A percentile compares a stretch with the other conserved stretches of the same genome.
Evolutionary conservation across 2,797 vertebrate species (phyloP).

Genomic region (Florisuga fusca): DNA sequence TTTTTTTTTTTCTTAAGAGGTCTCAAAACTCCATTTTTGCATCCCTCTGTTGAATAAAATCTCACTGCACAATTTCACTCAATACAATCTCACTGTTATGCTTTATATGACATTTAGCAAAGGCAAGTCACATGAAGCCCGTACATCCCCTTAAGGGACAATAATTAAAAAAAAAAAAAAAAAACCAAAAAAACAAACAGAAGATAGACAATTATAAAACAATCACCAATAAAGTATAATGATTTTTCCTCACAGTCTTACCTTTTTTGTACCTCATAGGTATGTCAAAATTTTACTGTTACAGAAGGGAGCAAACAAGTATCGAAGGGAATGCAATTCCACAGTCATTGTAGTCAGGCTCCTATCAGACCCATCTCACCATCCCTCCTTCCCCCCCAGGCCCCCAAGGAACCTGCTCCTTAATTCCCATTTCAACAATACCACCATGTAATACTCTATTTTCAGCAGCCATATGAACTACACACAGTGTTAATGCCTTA

Average conservation of each 20-base stretch:
- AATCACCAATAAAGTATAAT: background rate
- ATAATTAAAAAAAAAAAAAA: background rate
- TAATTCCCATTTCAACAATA: background rate
- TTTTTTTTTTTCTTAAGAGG: background rate
- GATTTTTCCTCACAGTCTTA: background rate
- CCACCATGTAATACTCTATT: background rate
- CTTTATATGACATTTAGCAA: background rate
- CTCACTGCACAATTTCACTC: background rate
- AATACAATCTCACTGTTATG: background rate
- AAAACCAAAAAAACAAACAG: too few species aligned
- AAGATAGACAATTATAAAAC: background rate
- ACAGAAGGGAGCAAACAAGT: background rate
- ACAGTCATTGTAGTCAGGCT: fast-evolving
- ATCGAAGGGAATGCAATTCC: background rate
- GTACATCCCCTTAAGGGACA: background rate
- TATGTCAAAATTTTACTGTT: background rate
- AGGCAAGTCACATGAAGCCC: background rate
- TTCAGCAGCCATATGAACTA: background rate
- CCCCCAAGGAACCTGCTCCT: background rate
- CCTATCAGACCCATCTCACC: background rate
- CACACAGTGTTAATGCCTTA: background rate
- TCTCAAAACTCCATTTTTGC: background rate
- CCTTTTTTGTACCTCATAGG: background rate
- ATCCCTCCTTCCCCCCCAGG: background rate
- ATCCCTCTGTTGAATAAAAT: background rate